phyloP scores from a whole-genome alignment of 2,888 invertebrate genomes.

The Catotricha subobsoleta region DNA sequence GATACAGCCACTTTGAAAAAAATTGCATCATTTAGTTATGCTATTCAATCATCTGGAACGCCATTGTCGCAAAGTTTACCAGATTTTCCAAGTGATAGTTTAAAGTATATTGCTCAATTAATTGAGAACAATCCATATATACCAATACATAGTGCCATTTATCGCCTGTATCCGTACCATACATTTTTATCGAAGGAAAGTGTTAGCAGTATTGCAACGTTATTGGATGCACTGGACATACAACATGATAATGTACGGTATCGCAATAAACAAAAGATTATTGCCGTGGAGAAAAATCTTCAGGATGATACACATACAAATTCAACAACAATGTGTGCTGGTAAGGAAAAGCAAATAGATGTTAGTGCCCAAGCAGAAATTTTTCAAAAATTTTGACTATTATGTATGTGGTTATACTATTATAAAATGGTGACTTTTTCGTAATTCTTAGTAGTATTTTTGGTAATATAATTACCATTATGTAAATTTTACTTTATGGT shows the following conservation, averaged over 20 bases:
- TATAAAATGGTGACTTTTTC: no score
- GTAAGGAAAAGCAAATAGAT: no score
- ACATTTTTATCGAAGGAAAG: conserved; percentile 63
- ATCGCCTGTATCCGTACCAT: conserved; percentile 68
- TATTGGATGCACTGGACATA: conserved; percentile 46
- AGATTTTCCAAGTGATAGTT: conserved; percentile 77
- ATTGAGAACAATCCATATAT: conserved; percentile 49
- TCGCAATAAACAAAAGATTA: background rate
- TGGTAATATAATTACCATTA: no score
- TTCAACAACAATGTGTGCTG: background rate
- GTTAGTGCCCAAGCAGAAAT: no score
- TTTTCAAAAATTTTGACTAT: no score
- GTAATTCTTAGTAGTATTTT: no score
- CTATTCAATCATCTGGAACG: conserved; percentile 56
- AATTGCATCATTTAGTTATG: conserved; percentile 55
- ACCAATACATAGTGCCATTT: conserved; percentile 48
- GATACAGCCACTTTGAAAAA: conserved; percentile 24
- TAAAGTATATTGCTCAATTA: conserved; percentile 39
- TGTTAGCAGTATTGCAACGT: conserved; percentile 47
- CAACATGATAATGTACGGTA: conserved; percentile 10
- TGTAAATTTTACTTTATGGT: no score
- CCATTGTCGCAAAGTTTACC: conserved; percentile 38
- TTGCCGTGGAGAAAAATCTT: background rate
- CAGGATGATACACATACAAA: background rate
- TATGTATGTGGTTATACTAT: no score